Base-by-base conservation (phyloP, 1,140 invertebrate species). In the Phortica variegata region DNA sequence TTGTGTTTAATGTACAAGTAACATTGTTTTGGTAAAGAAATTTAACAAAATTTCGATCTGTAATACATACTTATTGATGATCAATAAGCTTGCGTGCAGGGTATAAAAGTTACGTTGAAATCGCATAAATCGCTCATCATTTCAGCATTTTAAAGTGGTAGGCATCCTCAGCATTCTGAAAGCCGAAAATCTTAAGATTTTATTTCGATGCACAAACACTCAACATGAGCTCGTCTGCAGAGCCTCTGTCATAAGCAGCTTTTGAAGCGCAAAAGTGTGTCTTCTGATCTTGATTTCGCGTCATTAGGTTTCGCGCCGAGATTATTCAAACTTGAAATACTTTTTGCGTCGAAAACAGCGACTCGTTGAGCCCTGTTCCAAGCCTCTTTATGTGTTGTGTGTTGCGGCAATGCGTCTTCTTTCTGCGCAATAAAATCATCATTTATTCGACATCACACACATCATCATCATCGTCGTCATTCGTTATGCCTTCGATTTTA, bases 401-500 rank as follows among this genome's bases (percentile, higher is more conserved):
- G 49, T 56, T 54, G 55, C 43, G 40, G 41, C 56, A 58, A 55
- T 49, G 56, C 55, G 56, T 21, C 23, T n/a, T n/a, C n/a, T n/a
- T n/a, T n/a, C n/a, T n/a, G n/a, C n/a, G n/a, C n/a, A n/a, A n/a
- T n/a, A n/a, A n/a, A n/a, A n/a, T n/a, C n/a, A n/a, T n/a, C n/a
- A n/a, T n/a, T n/a, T n/a, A n/a, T n/a, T n/a, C n/a, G n/a, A n/a
- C n/a, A n/a, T n/a, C 46, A 42, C 43, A 41, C 10, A 43, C 39
- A 42, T 26, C 36, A 51, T 36, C 41, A 21, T 42, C 48, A 19
- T 39, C 34, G n/a, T n/a, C n/a, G n/a, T n/a, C n/a, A n/a, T n/a
- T 66, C 63, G 63, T 66, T 66, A 65, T 60, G 63, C 63, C 68
- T 56, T 68, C 58, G 63, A 63, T 58, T 60, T 66, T 66, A 10